Conservation (phyloP, 2,113 vertebrate species). For the Notarius lentiginosus region DNA sequence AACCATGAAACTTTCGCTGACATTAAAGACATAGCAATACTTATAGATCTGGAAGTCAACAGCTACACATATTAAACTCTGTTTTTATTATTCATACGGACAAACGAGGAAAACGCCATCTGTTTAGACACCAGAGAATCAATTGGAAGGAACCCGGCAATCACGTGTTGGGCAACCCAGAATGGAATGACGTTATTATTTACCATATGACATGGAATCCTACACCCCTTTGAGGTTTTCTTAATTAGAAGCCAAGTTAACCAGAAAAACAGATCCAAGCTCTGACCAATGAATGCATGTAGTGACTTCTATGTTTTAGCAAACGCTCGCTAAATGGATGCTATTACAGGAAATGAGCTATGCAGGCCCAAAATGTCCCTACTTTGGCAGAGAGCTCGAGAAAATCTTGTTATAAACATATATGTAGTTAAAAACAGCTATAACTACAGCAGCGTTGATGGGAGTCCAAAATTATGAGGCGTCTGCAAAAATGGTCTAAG, state of each 20-base stretch:
- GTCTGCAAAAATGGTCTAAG: neutral
- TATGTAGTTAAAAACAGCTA: neutral
- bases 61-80: neutral
- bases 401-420: constrained; percentile 2
- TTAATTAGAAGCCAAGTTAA: constrained; percentile 46
- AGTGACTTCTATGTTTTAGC: constrained; percentile 30
- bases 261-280: constrained; percentile 34
- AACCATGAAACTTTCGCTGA: constrained; percentile 12
- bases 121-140: constrained; percentile 12
- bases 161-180: constrained; percentile 39
- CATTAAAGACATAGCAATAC: constrained; percentile 2
- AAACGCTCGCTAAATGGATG: constrained; percentile 21
- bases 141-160: constrained; percentile 31
- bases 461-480: neutral
- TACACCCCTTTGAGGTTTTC: constrained; percentile 41
- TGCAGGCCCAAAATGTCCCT: neutral
- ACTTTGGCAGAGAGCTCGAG: neutral
- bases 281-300: constrained; percentile 34
- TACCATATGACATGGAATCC: constrained; percentile 34
- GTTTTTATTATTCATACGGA: neutral
- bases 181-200: constrained; percentile 42
- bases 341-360: constrained; percentile 31
- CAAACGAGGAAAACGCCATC: neutral
- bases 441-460: neutral
- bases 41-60: neutral